phyloP scores from a whole-genome alignment of 2,797 vertebrate genomes.

The Pterois miles region DNA sequence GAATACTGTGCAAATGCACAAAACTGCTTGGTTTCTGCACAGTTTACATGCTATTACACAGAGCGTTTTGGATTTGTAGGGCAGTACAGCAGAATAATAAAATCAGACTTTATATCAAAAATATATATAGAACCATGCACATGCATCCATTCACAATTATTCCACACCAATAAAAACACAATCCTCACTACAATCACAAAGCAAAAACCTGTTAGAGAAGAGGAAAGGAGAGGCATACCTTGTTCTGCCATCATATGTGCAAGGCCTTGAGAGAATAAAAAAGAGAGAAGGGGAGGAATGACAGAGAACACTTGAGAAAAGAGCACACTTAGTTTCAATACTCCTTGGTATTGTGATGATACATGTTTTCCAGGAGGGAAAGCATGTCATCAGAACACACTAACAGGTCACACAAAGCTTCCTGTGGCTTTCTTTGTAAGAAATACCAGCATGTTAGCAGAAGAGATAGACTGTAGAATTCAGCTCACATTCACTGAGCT shows the following conservation, averaged over 20 bases:
- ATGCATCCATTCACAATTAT: background rate
- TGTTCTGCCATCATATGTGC: conserved; percentile 98
- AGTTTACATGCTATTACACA: background rate
- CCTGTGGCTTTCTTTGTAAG: conserved; percentile 38
- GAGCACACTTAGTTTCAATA: conserved; percentile 66
- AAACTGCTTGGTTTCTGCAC: background rate
- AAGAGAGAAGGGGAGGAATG: conserved; percentile 12
- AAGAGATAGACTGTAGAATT: background rate
- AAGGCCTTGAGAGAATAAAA: conserved; percentile 85
- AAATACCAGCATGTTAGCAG: background rate
- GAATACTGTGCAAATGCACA: background rate
- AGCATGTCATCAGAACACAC: conserved; percentile 78
- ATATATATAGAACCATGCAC: background rate
- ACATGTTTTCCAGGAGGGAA: conserved; percentile 73
- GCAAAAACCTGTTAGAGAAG: background rate
- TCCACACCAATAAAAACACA: conserved; percentile 27
- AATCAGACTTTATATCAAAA: background rate
- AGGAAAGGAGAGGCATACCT: conserved; percentile 83
- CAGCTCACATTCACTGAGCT: background rate
- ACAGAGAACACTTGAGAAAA: conserved; percentile 62
- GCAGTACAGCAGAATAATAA: background rate
- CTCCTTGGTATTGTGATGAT: conserved; percentile 79
- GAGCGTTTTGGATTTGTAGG: background rate
- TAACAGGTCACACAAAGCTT: conserved; percentile 63
- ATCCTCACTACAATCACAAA: background rate